Evolutionary conservation across 1,140 invertebrate genomes (phyloP).

Genomic region (Apis cerana): DNA sequence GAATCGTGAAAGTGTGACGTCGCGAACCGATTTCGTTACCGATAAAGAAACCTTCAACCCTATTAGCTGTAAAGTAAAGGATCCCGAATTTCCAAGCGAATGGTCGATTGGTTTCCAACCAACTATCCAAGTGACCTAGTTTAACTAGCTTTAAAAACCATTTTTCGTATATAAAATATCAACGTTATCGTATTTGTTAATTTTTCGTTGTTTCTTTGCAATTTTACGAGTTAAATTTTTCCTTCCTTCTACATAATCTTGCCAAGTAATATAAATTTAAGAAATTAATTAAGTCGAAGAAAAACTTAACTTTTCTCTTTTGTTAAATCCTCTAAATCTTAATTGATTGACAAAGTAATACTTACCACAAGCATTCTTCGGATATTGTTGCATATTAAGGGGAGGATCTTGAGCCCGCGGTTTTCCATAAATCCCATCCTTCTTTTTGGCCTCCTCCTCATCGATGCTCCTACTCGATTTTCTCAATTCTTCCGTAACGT

Average conservation of each 20-base stretch:
- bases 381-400: slow-evolving; percentile 77
- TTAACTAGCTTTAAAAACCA: background rate
- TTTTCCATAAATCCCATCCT: slow-evolving; percentile 82
- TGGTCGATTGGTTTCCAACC: background rate
- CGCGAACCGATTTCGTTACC: background rate
- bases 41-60: background rate
- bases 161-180: background rate
- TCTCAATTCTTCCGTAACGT: slow-evolving; percentile 83
- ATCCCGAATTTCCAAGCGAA: background rate
- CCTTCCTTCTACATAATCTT: too few species aligned
- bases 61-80: background rate
- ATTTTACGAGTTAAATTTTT: too few species aligned
- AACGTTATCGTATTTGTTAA: too few species aligned
- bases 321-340: too few species aligned
- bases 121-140: background rate
- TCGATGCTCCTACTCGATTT: slow-evolving; percentile 80
- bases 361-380: slow-evolving; percentile 76
- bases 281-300: too few species aligned
- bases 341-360: too few species aligned
- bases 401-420: slow-evolving; percentile 79
- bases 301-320: too few species aligned
- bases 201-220: too few species aligned
- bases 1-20: background rate
- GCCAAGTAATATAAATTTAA: too few species aligned
- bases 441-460: slow-evolving; percentile 77